A percentile compares a stretch with the other conserved stretches of the same genome.
phyloP scores from a whole-genome alignment of 2,113 vertebrate genomes.

The Pycnonotus jocosus region DNA sequence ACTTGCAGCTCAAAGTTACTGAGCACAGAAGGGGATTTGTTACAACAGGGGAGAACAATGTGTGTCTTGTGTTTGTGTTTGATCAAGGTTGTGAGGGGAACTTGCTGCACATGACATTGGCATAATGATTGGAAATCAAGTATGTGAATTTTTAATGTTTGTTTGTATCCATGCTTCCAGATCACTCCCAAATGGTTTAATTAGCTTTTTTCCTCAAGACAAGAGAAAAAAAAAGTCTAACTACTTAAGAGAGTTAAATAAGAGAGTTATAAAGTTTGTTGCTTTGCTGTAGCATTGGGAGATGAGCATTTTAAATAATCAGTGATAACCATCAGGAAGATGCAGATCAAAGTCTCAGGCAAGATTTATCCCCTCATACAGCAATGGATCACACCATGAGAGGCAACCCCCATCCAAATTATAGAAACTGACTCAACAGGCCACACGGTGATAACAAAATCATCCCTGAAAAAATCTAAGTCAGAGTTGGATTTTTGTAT shows the following conservation, averaged over 20 bases:
- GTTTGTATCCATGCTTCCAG: neutral
- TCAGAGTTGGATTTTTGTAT: neutral
- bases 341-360: neutral
- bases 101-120: neutral
- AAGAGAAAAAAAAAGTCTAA: neutral
- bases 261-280: neutral
- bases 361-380: neutral
- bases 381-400: rapidly evolving
- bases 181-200: conserved; percentile 6
- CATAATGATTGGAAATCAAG: neutral
- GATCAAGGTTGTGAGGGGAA: neutral
- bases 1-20: conserved; percentile 27
- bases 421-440: neutral
- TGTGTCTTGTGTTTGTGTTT: neutral
- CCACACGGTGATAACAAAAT: neutral
- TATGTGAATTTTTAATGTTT: neutral
- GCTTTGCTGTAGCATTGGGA: neutral
- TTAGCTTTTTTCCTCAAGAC: neutral
- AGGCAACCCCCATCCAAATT: neutral
- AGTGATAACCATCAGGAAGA: rapidly evolving
- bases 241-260: neutral
- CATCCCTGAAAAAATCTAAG: neutral
- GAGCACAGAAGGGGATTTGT: conserved; percentile 11
- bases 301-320: neutral
- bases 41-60: neutral